Base-by-base conservation (phyloP, 2,797 vertebrate species). In the Sciurus vulgaris region DNA sequence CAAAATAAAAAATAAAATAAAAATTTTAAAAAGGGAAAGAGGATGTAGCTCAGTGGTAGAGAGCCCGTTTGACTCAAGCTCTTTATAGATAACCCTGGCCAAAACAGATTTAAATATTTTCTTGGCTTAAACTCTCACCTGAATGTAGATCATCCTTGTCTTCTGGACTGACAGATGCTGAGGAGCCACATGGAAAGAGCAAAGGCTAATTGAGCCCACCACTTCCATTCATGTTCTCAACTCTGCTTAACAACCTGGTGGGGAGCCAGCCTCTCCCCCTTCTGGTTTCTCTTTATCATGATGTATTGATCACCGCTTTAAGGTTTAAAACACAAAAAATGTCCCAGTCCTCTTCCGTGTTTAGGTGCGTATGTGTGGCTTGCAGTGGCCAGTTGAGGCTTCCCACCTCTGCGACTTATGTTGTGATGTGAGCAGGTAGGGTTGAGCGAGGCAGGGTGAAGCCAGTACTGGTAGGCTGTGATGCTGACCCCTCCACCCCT, bases 31-130 rank as follows among this genome's bases (percentile, higher is more conserved):
- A 65, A 30, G 33, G 13, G 30, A 33, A 28, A 30, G 63, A 12
- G 63, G 11, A 12, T 65, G 5, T 65, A 33, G 28, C 28, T 63
- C 26, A 26, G 61, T 26, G 61, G 9, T 63, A 63, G 10, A 63
- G 26, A 26, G 26, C 61, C 3, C 59, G 11, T 24, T 61, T 7
- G 59, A 6, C 22, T 61, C 59, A 24, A 61, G 22, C 22, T 24
- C 20, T 24, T 61, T 24, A 61, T 24, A 61, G 8, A 61, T 61
- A 61, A 22, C 22, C 22, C 78, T 73, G 67, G 74, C 88, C 77
- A 54, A 82, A 90, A 77, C 41, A 91, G 67, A 92, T 18, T 28
- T 38, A 89, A 89, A 89, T 20, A 26, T 67, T 89, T 89, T 76
- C 65, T 90, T 86, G 81, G 76, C 70, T 38, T 79, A 54, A 65